Conservation (phyloP, 2,888 invertebrate genomes). For the Pimpla rufipes region DNA sequence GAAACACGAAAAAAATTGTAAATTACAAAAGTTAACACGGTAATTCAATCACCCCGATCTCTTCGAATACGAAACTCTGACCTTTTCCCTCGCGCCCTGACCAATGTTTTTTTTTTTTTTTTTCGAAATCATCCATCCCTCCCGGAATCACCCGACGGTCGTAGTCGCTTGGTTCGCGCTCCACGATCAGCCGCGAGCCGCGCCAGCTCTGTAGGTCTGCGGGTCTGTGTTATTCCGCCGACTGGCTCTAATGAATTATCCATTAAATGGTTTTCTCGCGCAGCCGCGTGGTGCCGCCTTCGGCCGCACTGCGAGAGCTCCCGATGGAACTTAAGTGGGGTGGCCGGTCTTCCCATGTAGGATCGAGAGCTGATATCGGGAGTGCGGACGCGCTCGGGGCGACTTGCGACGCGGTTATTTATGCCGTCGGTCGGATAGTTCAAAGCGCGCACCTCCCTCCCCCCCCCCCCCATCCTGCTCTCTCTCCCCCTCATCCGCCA, state of each 20-base stretch:
- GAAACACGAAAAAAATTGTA: no score
- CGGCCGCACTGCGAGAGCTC: neutral
- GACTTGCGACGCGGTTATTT: slow-evolving; percentile 69
- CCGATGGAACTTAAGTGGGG: slow-evolving; percentile 10
- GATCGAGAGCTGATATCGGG: neutral
- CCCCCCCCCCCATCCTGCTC: no score
- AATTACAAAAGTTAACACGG: no score
- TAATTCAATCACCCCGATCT: no score
- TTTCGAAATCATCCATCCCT: neutral
- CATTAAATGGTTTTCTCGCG: slow-evolving; percentile 50
- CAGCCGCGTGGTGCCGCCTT: neutral
- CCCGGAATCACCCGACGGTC: neutral
- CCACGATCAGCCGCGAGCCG: neutral
- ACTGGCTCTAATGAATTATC: slow-evolving; percentile 60
- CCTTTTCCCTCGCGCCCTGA: no score
- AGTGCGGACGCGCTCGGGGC: slow-evolving; percentile 39
- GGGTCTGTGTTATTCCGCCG: slow-evolving; percentile 43
- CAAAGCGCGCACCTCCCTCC: slow-evolving; percentile 57
- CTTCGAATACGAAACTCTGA: no score
- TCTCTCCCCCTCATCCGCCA: slow-evolving; percentile 22
- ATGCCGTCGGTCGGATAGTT: slow-evolving; percentile 71
- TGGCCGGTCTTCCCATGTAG: slow-evolving; percentile 27
- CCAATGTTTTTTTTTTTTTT: no score
- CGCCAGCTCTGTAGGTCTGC: slow-evolving; percentile 12
- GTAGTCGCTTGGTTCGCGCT: neutral